phyloP scores from a whole-genome alignment of 2,797 vertebrate species.

The Etheostoma perlongum region DNA sequence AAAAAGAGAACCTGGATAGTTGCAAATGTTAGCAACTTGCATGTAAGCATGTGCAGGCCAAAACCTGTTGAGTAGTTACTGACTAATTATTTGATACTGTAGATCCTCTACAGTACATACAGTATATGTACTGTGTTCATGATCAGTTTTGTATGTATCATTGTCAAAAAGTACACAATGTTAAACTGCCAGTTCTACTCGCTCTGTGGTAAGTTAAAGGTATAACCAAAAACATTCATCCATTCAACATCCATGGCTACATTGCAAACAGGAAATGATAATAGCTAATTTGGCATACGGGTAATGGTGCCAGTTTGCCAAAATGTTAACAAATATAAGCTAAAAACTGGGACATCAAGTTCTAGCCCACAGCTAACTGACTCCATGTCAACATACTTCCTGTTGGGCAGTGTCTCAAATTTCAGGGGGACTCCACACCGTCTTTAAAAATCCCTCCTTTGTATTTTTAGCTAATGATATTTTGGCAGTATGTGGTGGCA shows the following conservation, averaged over 20 bases:
- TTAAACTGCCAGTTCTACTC: not conserved
- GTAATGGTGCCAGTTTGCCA: not conserved
- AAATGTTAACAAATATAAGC: not conserved
- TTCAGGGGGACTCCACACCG: not conserved
- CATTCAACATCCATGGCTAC: not conserved
- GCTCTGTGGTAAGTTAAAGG: not conserved
- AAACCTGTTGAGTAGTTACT: conserved; percentile 2
- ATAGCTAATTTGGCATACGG: rapidly evolving
- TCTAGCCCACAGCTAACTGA: not conserved
- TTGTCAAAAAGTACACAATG: not conserved
- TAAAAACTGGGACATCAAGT: not conserved
- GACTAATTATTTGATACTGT: not conserved
- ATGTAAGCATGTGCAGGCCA: not conserved
- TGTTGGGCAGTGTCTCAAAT: not conserved
- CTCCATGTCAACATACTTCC: not conserved
- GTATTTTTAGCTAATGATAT: conserved; percentile 1
- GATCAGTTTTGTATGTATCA: not conserved
- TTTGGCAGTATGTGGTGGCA: conserved; percentile 3
- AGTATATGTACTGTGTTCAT: not conserved
- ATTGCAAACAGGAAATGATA: not conserved
- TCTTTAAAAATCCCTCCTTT: not conserved
- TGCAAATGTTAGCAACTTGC: not conserved
- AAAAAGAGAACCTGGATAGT: conserved; percentile 4
- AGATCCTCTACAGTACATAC: not conserved
- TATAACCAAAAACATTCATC: not conserved